Conservation (phyloP, 2,888 invertebrate species). For the Notocelia uddmanniana region DNA sequence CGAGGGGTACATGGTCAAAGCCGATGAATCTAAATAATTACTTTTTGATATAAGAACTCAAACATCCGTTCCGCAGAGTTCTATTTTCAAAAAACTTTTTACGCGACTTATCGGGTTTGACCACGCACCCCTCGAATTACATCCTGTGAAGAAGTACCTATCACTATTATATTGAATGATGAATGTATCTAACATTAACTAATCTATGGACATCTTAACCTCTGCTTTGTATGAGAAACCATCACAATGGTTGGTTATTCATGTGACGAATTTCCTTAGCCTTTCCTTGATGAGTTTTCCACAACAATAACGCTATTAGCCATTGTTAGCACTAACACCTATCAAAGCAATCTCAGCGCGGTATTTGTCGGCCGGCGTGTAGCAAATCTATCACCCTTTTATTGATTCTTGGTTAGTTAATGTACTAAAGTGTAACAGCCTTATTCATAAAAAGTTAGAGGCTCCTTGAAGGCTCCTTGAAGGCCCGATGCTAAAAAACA, state of each 20-base stretch:
- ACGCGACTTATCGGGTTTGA: too few species aligned
- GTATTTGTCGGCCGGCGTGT: slow-evolving; percentile 1
- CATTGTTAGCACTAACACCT: slow-evolving; percentile 37
- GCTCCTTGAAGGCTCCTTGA: too few species aligned
- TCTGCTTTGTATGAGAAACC: background rate
- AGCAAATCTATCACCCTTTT: slow-evolving; percentile 5
- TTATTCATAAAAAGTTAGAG: too few species aligned
- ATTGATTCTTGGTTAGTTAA: background rate
- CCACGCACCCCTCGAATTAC: too few species aligned
- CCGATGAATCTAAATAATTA: too few species aligned
- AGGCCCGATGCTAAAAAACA: too few species aligned
- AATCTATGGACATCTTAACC: background rate
- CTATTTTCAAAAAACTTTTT: too few species aligned
- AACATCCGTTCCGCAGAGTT: too few species aligned
- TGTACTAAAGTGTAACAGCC: background rate
- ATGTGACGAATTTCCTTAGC: slow-evolving; percentile 33
- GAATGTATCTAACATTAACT: background rate
- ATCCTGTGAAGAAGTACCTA: too few species aligned
- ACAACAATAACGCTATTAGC: slow-evolving; percentile 42
- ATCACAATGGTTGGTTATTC: slow-evolving; percentile 14
- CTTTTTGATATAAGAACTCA: too few species aligned
- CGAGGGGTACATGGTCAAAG: too few species aligned
- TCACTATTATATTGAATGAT: background rate
- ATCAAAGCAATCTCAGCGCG: slow-evolving; percentile 29
- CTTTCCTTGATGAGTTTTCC: slow-evolving; percentile 34